These are phyloP conservation scores for Microplitis manilae DNA, from an alignment of 2,888 invertebrate species.

Conservation along the genomic window DNA sequence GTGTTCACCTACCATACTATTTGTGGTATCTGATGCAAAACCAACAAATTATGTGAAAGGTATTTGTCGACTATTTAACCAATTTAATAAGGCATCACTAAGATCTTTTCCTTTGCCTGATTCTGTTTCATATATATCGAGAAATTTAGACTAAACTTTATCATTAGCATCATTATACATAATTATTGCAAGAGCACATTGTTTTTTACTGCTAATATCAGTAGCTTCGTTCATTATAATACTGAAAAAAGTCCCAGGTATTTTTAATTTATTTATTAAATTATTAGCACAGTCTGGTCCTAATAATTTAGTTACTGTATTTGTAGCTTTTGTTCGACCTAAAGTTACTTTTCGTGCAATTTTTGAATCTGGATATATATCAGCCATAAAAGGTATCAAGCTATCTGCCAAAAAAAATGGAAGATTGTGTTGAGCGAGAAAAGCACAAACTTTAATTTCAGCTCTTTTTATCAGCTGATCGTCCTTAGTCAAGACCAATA, in stretches of 20 bases:
- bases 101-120: conserved; percentile 45
- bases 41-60: conserved; percentile 54
- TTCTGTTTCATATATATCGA: conserved; percentile 52
- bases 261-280: neutral
- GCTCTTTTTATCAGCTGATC: neutral
- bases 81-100: conserved; percentile 44
- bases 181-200: neutral
- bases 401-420: neutral
- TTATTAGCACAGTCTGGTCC: neutral
- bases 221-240: neutral
- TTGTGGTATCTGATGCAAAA: conserved; percentile 59
- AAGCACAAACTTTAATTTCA: neutral
- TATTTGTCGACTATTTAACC: conserved; percentile 49
- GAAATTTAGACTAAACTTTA: conserved; percentile 40
- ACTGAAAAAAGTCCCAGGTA: neutral
- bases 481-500: neutral
- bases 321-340: neutral
- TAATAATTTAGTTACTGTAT: neutral
- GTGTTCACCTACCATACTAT: conserved; percentile 56
- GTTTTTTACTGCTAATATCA: neutral
- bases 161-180: neutral
- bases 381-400: neutral
- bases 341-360: neutral
- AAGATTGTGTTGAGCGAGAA: neutral
- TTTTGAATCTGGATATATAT: neutral